Evolutionary conservation across 2,797 vertebrate species (phyloP).

Genomic region (Spinus pinus): DNA sequence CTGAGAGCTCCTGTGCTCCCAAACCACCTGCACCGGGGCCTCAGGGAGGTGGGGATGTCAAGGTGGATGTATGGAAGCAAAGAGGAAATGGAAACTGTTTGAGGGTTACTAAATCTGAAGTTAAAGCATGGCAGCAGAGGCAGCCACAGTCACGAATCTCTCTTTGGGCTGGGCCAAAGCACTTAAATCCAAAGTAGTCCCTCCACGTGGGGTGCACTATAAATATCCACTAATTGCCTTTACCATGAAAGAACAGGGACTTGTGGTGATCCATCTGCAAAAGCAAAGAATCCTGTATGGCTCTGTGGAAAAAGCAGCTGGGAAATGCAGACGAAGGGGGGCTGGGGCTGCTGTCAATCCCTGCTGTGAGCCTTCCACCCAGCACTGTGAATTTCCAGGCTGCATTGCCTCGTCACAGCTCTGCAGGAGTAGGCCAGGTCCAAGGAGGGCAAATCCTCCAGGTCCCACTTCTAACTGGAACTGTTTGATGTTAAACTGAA

Average conservation of each 20-base stretch:
- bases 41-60: no score
- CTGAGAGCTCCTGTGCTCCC: background rate
- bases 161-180: background rate
- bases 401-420: rapidly evolving
- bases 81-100: background rate
- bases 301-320: background rate
- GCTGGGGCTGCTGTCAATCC: background rate
- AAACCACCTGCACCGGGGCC: background rate
- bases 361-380: background rate
- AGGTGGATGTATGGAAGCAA: background rate
- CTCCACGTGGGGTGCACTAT: background rate
- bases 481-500: background rate
- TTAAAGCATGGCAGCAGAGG: background rate
- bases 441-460: background rate
- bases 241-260: background rate
- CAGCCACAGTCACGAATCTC: background rate
- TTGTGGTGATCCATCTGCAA: background rate
- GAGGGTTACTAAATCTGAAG: background rate
- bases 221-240: slow-evolving; percentile 45
- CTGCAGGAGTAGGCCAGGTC: background rate
- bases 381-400: background rate
- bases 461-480: background rate
- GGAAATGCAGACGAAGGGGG: background rate
- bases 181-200: background rate
- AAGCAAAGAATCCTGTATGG: background rate